Evolutionary conservation across 2,113 vertebrate species (phyloP).

Genomic region (Hystrix cristata): DNA sequence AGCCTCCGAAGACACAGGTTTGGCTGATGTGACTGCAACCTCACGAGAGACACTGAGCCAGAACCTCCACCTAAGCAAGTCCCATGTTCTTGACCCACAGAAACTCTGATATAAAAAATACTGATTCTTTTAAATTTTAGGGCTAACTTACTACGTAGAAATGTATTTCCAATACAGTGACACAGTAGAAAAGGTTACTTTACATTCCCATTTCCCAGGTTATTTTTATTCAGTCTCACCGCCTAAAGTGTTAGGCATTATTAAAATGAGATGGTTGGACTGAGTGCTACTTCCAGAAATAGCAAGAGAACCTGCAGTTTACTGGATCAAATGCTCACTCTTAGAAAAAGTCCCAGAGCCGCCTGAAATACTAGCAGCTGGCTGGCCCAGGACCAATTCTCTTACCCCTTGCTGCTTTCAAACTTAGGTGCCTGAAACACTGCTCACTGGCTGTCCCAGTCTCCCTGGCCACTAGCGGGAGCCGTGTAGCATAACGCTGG

Average conservation of each 20-base stretch:
- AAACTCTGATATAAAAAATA: conserved; percentile 2
- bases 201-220: neutral
- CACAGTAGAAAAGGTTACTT: neutral
- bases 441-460: neutral
- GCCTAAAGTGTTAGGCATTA: neutral
- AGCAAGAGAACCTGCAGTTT: neutral
- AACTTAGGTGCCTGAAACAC: neutral
- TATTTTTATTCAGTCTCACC: conserved; percentile 39
- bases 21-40: neutral
- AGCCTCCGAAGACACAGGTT: neutral
- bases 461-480: neutral
- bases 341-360: conserved; percentile 18
- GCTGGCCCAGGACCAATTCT: neutral
- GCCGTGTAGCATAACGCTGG: neutral
- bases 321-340: neutral
- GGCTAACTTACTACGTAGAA: neutral
- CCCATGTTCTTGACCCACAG: neutral
- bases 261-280: neutral
- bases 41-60: neutral
- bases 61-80: neutral
- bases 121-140: neutral
- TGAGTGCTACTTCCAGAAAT: conserved; percentile 32
- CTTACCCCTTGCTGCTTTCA: neutral
- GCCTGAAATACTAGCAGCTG: neutral
- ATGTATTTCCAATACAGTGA: neutral